Evolutionary conservation across 2,888 invertebrate genomes (phyloP).

Genomic region (Drosophila aldrichi): DNA sequence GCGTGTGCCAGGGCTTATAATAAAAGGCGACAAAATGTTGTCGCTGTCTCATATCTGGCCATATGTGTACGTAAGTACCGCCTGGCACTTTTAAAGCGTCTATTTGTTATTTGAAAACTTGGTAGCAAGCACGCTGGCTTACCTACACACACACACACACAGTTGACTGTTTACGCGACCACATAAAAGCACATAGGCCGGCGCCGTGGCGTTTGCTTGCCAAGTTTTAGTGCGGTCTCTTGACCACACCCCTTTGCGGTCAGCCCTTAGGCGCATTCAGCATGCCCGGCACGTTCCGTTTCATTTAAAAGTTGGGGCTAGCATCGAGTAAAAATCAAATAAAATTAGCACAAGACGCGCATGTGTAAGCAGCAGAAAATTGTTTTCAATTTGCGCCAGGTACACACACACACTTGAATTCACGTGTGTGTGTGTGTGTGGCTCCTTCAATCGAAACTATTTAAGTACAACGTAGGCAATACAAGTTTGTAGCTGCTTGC

Average conservation of each 20-base stretch:
- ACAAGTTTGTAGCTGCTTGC: slow-evolving; percentile 17
- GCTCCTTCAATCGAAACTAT: slow-evolving; percentile 26
- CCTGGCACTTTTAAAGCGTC: slow-evolving; percentile 58
- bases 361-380: slow-evolving; percentile 60
- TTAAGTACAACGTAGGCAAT: slow-evolving; percentile 3
- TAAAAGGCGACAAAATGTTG: slow-evolving; percentile 71
- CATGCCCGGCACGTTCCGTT: slow-evolving; percentile 67
- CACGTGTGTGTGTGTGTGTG: no score
- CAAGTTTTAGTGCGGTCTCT: slow-evolving; percentile 50
- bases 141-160: background rate
- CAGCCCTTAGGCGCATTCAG: slow-evolving; percentile 17
- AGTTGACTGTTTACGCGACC: slow-evolving; percentile 38
- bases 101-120: slow-evolving; percentile 59
- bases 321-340: slow-evolving; percentile 67
- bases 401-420: background rate
- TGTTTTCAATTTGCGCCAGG: slow-evolving; percentile 64
- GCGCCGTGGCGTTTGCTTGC: slow-evolving; percentile 19
- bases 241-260: slow-evolving; percentile 45
- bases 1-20: slow-evolving; percentile 30
- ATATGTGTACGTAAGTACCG: slow-evolving; percentile 40
- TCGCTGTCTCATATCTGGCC: slow-evolving; percentile 33
- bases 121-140: background rate
- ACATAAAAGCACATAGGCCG: slow-evolving; percentile 45
- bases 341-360: slow-evolving; percentile 61
- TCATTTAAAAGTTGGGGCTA: slow-evolving; percentile 68